Conservation (phyloP, 2,113 vertebrate genomes). For the Cyprinodon tularosa region DNA sequence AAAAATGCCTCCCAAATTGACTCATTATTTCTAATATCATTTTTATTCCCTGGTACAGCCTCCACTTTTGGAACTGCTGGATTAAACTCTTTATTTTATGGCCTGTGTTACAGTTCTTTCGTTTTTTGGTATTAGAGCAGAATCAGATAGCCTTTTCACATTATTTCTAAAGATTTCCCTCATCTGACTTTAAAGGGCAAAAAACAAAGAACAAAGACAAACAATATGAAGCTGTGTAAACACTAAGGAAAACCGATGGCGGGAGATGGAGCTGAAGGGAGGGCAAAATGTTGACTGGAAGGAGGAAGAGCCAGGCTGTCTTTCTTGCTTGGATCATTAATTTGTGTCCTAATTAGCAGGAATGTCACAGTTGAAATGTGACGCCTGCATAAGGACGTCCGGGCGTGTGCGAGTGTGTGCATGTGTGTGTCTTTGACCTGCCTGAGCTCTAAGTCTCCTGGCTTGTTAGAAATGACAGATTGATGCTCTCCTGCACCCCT, state of each 20-base stretch:
- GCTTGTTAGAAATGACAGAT: conserved; percentile 84
- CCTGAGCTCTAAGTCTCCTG: conserved; percentile 73
- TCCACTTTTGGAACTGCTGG: no score
- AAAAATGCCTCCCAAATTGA: no score
- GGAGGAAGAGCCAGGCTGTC: conserved; percentile 48
- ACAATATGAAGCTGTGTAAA: conserved; percentile 9
- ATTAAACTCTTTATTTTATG: no score
- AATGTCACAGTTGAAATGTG: conserved; percentile 75
- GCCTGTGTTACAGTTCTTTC: background rate
- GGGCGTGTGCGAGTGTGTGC: conserved; percentile 32
- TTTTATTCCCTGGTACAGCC: no score
- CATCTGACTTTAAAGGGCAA: background rate
- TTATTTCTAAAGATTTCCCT: conserved; percentile 1
- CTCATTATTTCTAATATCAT: no score
- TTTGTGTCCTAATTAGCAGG: conserved; percentile 75
- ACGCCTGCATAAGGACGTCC: conserved; percentile 41
- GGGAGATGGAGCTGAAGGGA: conserved; percentile 32
- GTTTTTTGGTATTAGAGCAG: background rate
- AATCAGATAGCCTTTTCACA: conserved; percentile 5
- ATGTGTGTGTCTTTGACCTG: conserved; percentile 67
- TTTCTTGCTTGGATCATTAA: conserved; percentile 71
- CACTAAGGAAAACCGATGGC: background rate
- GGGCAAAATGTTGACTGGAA: conserved; percentile 54
- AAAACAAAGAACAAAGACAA: background rate
- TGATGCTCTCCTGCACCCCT: conserved; percentile 59